A percentile compares a stretch with the other conserved stretches of the same genome.
Conservation (phyloP, 2,113 vertebrate species). For the Gasterosteus aculeatus region DNA sequence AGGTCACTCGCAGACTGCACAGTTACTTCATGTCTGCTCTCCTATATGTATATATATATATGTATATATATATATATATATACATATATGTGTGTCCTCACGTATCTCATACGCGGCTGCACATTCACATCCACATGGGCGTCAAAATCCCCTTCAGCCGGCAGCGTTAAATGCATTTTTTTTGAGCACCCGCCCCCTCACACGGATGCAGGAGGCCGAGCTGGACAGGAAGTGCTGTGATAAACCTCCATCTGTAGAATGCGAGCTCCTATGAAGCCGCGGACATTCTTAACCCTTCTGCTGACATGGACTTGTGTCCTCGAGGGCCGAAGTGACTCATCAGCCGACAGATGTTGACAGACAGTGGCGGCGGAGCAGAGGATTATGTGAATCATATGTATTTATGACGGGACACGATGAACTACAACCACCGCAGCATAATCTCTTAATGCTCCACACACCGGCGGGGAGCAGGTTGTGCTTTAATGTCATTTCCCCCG, state of each 20-base stretch:
- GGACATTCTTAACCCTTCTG: not conserved
- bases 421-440: conserved; percentile 35
- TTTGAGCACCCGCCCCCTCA: not conserved
- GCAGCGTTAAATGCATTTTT: conserved; percentile 17
- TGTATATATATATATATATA: too few relatives aligned
- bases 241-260: not conserved
- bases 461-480: not conserved
- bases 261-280: not conserved
- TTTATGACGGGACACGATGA: conserved; percentile 40
- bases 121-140: conserved; percentile 2
- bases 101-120: too few relatives aligned
- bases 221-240: not conserved
- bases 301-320: not conserved
- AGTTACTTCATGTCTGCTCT: conserved; percentile 25
- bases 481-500: not conserved
- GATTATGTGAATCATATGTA: conserved; percentile 48
- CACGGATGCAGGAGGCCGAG: too few relatives aligned
- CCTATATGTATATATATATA: conserved; percentile 31
- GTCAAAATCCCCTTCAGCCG: conserved; percentile 5
- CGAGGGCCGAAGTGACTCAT: not conserved
- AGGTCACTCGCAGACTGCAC: not conserved
- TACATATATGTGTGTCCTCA: too few relatives aligned
- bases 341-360: conserved; percentile 28
- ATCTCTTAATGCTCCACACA: conserved; percentile 40
- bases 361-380: conserved; percentile 13